A percentile compares a stretch with the other conserved stretches of the same genome.
Conservation (phyloP, 2,113 vertebrate genomes). For the Panthera uncia region DNA sequence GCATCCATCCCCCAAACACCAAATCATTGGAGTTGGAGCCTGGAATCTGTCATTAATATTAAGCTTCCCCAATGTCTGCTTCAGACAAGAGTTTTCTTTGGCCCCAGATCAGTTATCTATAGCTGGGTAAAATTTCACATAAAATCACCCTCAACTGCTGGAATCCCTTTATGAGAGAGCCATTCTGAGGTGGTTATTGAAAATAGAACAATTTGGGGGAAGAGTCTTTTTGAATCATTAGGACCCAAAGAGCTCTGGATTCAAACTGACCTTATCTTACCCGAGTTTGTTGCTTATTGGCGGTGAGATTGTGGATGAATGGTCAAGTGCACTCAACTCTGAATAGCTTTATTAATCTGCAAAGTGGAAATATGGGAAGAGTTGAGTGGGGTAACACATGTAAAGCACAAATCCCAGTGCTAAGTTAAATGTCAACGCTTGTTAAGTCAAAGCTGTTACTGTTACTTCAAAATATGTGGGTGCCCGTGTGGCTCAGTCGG, state of each 20-base stretch:
- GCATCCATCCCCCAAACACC: not conserved
- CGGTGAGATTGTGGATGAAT: not conserved
- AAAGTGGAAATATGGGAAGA: not conserved
- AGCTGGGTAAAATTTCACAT: not conserved
- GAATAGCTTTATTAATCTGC: not conserved
- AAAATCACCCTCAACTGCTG: not conserved
- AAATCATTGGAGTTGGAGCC: not conserved
- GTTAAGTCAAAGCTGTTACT: not conserved
- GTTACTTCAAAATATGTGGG: not conserved
- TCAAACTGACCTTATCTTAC: not conserved
- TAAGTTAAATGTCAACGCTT: not conserved
- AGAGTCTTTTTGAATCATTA: not conserved
- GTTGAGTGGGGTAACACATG: not conserved
- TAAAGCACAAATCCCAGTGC: not conserved
- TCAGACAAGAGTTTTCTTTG: not conserved
- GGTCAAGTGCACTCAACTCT: not conserved
- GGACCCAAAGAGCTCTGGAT: not conserved
- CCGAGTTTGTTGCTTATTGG: not conserved
- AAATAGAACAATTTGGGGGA: not conserved
- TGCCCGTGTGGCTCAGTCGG: too few relatives aligned
- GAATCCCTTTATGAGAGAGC: not conserved
- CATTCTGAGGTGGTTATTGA: not conserved
- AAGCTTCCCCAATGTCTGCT: not conserved
- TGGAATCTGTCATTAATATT: not conserved
- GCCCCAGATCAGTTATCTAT: not conserved